A percentile compares a stretch with the other conserved stretches of the same genome.
phyloP scores from a whole-genome alignment of 2,797 vertebrate species.

The Trematomus bernacchii region DNA sequence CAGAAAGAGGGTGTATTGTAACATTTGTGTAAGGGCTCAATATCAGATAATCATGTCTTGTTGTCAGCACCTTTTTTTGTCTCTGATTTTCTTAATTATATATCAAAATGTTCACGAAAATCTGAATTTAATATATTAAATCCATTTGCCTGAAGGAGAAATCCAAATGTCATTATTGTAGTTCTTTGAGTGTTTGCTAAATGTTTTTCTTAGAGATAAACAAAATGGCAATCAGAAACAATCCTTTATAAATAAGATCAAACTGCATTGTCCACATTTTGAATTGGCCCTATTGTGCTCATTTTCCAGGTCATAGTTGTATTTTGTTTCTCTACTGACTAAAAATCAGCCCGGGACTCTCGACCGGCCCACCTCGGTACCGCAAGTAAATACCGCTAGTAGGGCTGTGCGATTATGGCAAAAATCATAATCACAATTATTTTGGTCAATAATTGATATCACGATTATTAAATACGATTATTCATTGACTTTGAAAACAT shows the following conservation, averaged over 20 bases:
- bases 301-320: too few species aligned
- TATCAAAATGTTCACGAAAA: neutral
- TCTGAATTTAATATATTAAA: neutral
- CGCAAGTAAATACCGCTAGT: too few species aligned
- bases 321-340: too few species aligned
- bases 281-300: too few species aligned
- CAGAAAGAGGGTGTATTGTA: neutral
- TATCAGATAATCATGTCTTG: neutral
- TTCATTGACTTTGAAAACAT: too few species aligned
- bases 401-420: too few species aligned
- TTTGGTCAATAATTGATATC: too few species aligned
- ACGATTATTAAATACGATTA: too few species aligned
- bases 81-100: too few species aligned
- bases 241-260: neutral
- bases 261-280: neutral
- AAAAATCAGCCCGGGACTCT: too few species aligned
- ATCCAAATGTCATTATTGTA: neutral
- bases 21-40: neutral
- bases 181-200: neutral
- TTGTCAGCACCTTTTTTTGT: neutral
- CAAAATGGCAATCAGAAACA: neutral
- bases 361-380: too few species aligned
- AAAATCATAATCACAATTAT: too few species aligned
- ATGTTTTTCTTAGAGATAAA: neutral
- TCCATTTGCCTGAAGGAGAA: neutral